Conservation (phyloP, 2,113 vertebrate species). For the Eurystomus gularis region DNA sequence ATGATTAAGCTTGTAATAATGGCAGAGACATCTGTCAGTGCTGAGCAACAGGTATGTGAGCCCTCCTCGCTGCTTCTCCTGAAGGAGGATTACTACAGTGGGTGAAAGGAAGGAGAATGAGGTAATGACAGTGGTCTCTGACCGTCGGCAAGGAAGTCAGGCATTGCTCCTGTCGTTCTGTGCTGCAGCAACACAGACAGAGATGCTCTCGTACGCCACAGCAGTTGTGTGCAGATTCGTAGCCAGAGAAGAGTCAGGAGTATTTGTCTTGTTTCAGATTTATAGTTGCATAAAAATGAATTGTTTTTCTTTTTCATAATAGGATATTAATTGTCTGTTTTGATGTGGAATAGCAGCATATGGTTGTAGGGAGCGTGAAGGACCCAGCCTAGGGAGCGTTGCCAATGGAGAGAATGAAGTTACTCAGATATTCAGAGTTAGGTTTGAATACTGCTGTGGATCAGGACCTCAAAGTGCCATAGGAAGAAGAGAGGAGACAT, state of each 20-base stretch:
- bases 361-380: background rate
- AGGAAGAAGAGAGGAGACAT: background rate
- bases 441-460: background rate
- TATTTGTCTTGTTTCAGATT: background rate
- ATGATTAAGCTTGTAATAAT: conserved; percentile 7
- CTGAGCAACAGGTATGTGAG: conserved; percentile 6
- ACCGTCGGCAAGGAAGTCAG: background rate
- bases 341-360: background rate
- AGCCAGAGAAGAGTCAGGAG: background rate
- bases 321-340: background rate
- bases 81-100: background rate
- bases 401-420: background rate
- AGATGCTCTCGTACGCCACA: background rate
- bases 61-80: background rate
- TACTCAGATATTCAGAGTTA: background rate
- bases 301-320: background rate
- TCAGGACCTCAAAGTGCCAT: background rate
- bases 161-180: background rate
- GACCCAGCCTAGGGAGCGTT: background rate
- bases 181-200: background rate
- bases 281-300: background rate
- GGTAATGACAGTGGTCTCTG: background rate
- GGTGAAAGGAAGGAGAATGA: background rate
- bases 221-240: background rate
- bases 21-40: conserved; percentile 3